Percentiles rank a stretch among this genome's conserved stretches.
Evolutionary conservation across 2,888 invertebrate species (phyloP).

Genomic region (Pollenia amentaria): DNA sequence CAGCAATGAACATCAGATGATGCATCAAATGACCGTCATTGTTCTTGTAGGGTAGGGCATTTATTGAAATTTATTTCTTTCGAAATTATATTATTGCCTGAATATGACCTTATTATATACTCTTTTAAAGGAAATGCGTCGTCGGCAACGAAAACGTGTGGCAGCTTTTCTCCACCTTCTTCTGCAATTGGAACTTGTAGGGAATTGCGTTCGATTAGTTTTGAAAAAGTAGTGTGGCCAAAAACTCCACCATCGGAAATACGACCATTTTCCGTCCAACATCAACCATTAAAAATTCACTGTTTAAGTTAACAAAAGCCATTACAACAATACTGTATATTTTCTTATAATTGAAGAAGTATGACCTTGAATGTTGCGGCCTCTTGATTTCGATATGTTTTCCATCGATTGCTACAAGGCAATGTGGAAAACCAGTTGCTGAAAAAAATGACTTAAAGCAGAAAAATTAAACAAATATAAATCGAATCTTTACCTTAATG

Average conservation of each 20-base stretch:
- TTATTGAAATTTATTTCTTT: conserved; percentile 12
- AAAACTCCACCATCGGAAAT: no score
- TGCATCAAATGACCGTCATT: no score
- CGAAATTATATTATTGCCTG: not conserved
- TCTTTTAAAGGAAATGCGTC: no score
- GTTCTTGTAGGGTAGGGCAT: no score
- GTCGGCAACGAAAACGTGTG: conserved; percentile 4
- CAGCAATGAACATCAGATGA: no score
- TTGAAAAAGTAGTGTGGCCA: not conserved
- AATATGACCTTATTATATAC: no score
- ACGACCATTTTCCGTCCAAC: no score
- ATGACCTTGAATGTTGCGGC: conserved; percentile 15
- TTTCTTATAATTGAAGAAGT: conserved; percentile 25
- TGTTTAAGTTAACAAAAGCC: no score
- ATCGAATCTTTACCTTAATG: no score
- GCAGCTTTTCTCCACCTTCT: conserved; percentile 23
- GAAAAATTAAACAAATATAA: no score
- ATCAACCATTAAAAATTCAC: not conserved
- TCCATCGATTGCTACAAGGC: conserved; percentile 1
- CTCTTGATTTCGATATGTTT: conserved; percentile 16
- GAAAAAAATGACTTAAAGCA: no score
- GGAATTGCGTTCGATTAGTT: conserved; percentile 12
- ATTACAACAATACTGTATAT: conserved; percentile 1
- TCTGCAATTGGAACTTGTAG: conserved; percentile 18
- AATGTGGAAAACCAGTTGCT: no score